phyloP scores from a whole-genome alignment of 2,797 vertebrate species.

The Urocyon cinereoargenteus region DNA sequence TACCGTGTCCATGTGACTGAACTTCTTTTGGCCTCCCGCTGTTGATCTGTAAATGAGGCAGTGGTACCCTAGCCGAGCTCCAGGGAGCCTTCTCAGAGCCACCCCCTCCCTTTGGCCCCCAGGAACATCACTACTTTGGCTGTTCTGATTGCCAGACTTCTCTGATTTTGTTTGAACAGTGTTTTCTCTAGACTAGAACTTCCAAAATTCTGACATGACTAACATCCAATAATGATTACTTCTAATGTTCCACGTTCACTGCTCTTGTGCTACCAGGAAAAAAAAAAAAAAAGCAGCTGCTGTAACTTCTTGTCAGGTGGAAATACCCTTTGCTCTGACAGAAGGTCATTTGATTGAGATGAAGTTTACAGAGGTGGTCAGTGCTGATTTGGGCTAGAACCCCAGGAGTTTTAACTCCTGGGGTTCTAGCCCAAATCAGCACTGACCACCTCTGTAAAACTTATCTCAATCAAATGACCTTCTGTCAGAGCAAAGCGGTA shows the following conservation, averaged over 20 bases:
- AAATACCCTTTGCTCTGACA: neutral
- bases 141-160: neutral
- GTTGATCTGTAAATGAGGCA: neutral
- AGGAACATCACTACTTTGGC: neutral
- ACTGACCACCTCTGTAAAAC: neutral
- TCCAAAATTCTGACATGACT: neutral
- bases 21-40: neutral
- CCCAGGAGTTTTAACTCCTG: neutral
- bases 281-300: neutral
- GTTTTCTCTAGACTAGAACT: neutral
- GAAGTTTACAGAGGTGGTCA: neutral
- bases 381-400: slow-evolving; percentile 20
- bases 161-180: neutral
- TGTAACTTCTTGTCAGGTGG: neutral
- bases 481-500: neutral
- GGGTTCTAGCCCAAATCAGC: slow-evolving; percentile 11
- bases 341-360: neutral
- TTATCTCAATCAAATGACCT: neutral
- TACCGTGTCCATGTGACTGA: fast-evolving
- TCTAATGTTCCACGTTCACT: neutral
- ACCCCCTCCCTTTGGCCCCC: neutral
- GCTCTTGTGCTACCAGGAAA: neutral
- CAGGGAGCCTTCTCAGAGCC: neutral
- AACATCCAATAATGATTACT: neutral
- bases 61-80: neutral